These are phyloP conservation scores for Tautogolabrus adspersus DNA, from an alignment of 2,113 vertebrate genomes.

Conservation along the genomic window DNA sequence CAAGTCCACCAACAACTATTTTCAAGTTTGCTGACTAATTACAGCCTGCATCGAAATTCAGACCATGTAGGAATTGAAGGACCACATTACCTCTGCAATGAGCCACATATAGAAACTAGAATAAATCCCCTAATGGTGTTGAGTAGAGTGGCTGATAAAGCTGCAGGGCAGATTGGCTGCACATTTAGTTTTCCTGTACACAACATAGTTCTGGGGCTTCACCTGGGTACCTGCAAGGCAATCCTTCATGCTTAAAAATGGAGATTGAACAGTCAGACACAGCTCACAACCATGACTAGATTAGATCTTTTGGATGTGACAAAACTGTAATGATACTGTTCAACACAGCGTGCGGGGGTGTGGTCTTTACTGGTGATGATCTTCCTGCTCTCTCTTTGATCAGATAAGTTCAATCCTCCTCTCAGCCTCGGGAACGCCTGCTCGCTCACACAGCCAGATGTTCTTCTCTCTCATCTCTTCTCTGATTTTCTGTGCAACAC, in stretches of 20 bases:
- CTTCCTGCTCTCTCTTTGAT: slow-evolving; percentile 53
- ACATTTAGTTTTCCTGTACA: no score
- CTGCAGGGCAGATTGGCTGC: background rate
- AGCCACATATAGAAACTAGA: no score
- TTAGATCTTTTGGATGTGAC: background rate
- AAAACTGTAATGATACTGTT: background rate
- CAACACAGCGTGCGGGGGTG: background rate
- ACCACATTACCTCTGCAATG: no score
- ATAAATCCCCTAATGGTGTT: background rate
- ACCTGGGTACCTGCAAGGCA: background rate
- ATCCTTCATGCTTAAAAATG: background rate
- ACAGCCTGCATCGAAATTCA: no score
- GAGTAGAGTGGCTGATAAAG: background rate
- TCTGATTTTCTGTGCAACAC: background rate
- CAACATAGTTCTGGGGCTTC: no score
- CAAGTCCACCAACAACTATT: no score
- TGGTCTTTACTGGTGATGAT: background rate
- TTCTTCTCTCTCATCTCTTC: slow-evolving; percentile 26
- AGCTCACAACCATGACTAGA: no score
- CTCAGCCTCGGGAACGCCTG: slow-evolving; percentile 16
- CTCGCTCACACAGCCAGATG: slow-evolving; percentile 48
- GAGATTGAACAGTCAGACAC: background rate
- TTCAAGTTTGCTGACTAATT: no score
- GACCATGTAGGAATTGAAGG: no score
- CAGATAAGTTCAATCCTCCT: slow-evolving; percentile 36